phyloP scores from a whole-genome alignment of 2,888 invertebrate species.

The Ophion obscuratus region DNA sequence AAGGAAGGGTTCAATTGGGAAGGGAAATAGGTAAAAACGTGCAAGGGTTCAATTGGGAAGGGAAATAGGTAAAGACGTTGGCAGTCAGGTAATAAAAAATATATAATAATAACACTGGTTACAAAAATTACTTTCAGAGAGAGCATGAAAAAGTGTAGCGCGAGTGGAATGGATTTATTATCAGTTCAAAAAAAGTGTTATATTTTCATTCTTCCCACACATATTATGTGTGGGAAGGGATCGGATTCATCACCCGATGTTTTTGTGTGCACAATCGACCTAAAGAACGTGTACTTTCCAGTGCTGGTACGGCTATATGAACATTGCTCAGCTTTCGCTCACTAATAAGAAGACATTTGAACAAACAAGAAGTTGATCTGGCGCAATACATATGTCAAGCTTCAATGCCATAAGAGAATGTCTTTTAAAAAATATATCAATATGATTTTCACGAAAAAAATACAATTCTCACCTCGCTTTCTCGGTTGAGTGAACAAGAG shows the following conservation, averaged over 20 bases:
- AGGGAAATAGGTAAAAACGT: too few relatives aligned
- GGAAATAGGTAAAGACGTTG: too few relatives aligned
- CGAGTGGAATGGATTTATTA: neutral
- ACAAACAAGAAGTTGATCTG: neutral
- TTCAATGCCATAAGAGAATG: neutral
- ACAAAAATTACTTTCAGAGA: neutral
- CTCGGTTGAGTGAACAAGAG: neutral
- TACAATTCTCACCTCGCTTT: neutral
- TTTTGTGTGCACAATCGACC: neutral
- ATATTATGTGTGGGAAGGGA: too few relatives aligned
- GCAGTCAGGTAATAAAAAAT: neutral
- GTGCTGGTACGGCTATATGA: neutral
- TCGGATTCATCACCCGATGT: neutral
- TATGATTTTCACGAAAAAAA: neutral
- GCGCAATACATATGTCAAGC: neutral
- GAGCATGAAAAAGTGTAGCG: too few relatives aligned
- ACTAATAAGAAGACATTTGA: neutral
- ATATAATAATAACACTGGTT: neutral
- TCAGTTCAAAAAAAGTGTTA: too few relatives aligned
- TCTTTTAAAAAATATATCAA: neutral
- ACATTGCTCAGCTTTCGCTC: neutral
- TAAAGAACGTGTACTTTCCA: neutral
- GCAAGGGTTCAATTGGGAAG: too few relatives aligned
- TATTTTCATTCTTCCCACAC: too few relatives aligned
- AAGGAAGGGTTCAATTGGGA: too few relatives aligned